Conservation (phyloP, 1,140 invertebrate species). For the Drosophila fuyamai region DNA sequence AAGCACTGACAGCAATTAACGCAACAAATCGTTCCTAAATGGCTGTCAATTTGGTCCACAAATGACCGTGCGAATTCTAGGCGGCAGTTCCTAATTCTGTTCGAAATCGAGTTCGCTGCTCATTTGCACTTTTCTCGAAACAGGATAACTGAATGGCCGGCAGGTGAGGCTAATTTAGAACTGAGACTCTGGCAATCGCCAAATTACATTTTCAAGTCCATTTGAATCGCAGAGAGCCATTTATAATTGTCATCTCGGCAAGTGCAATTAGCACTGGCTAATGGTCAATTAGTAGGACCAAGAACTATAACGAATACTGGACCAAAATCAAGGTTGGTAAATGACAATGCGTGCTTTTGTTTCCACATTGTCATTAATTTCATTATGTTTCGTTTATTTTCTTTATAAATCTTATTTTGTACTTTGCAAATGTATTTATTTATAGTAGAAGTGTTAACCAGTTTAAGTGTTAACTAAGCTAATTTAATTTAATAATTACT, state of each 20-base stretch:
- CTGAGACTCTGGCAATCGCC: constrained; percentile 11
- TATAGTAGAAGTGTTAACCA: too few species aligned
- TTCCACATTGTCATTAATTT: not conserved
- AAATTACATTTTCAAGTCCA: constrained; percentile 59
- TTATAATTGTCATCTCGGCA: constrained; percentile 77
- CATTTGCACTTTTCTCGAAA: constrained; percentile 4
- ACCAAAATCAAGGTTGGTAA: constrained; percentile 11
- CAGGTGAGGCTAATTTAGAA: constrained; percentile 7
- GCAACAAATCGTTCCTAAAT: constrained; percentile 60
- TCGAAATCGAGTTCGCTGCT: not conserved
- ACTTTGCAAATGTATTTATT: too few species aligned
- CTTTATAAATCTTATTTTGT: not conserved
- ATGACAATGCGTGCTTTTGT: constrained; percentile 24
- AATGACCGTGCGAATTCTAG: not conserved
- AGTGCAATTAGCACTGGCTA: constrained; percentile 78
- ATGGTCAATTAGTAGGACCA: constrained; percentile 63
- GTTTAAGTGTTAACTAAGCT: too few species aligned
- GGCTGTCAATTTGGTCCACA: constrained; percentile 33
- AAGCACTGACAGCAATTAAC: constrained; percentile 63
- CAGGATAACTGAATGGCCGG: not conserved
- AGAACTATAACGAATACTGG: not conserved
- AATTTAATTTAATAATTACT: too few species aligned
- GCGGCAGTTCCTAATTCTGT: constrained; percentile 2
- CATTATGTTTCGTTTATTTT: not conserved
- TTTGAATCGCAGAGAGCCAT: constrained; percentile 57